A percentile compares a stretch with the other conserved stretches of the same genome.
phyloP scores from a whole-genome alignment of 2,888 invertebrate genomes.

The Xestobium rufovillosum region DNA sequence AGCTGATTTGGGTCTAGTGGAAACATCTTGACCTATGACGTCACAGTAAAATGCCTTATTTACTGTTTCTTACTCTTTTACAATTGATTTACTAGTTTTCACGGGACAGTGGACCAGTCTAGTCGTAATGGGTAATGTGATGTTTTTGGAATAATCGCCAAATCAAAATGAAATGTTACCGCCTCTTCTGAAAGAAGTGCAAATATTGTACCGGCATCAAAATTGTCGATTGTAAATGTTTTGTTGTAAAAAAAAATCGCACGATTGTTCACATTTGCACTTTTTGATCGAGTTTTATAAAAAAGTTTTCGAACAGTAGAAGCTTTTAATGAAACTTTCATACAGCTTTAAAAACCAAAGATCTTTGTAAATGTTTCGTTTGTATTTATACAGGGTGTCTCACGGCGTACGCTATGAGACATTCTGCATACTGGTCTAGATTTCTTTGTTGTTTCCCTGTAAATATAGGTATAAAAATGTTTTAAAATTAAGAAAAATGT shows the following conservation, averaged over 20 bases:
- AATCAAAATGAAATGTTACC: background rate
- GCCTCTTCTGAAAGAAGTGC: background rate
- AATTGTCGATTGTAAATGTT: conserved; percentile 9
- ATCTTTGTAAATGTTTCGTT: conserved; percentile 23
- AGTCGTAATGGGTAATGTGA: conserved; percentile 27
- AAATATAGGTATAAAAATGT: conserved; percentile 7
- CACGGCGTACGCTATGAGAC: no score
- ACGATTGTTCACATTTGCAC: conserved; percentile 38
- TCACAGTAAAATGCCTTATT: no score
- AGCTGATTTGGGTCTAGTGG: no score
- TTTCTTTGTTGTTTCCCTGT: conserved; percentile 16
- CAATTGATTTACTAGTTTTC: no score
- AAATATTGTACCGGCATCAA: conserved; percentile 7
- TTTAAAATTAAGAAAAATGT: conserved; percentile 18
- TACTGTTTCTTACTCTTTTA: no score
- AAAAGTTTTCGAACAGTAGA: conserved; percentile 27
- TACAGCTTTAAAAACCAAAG: conserved; percentile 44
- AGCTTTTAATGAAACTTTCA: conserved; percentile 40
- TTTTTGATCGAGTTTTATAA: conserved; percentile 38
- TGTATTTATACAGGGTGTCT: no score
- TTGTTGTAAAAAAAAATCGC: conserved; percentile 27
- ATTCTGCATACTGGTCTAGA: conserved; percentile 13
- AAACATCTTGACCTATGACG: background rate
- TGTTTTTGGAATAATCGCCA: background rate
- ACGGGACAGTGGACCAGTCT: conserved; percentile 34